phyloP scores from a whole-genome alignment of 2,113 vertebrate species.

The Myiopsitta monachus region DNA sequence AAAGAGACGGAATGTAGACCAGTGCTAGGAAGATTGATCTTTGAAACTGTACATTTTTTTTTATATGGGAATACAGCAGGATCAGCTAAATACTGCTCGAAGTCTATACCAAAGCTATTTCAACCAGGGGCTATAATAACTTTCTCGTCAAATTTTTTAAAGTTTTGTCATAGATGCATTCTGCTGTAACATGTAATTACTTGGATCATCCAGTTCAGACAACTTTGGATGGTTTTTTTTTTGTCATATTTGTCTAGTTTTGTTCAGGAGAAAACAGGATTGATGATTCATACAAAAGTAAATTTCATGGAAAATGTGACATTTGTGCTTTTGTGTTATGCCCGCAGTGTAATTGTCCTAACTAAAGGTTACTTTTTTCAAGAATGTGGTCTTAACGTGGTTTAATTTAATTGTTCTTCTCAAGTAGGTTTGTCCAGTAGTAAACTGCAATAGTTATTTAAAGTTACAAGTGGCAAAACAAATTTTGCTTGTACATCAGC shows the following conservation, averaged over 20 bases:
- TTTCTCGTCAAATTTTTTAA: slow-evolving; percentile 49
- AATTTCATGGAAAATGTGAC: slow-evolving; percentile 63
- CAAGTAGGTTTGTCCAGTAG: not conserved
- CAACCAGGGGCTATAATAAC: slow-evolving; percentile 42
- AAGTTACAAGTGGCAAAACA: not conserved
- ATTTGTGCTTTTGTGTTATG: slow-evolving; percentile 54
- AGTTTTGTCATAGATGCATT: slow-evolving; percentile 55
- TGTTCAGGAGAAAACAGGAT: slow-evolving; percentile 60
- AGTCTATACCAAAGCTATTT: slow-evolving; percentile 37
- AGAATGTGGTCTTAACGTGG: not conserved
- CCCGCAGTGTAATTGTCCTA: slow-evolving; percentile 52
- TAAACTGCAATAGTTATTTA: slow-evolving; percentile 30
- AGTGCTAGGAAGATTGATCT: slow-evolving; percentile 9
- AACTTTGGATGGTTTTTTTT: slow-evolving; percentile 11
- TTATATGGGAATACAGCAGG: not conserved
- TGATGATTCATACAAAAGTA: slow-evolving; percentile 63
- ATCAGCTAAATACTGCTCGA: slow-evolving; percentile 10
- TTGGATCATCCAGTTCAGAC: slow-evolving; percentile 44
- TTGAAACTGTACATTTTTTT: not conserved
- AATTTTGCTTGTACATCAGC: not conserved
- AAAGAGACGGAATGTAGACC: not conserved
- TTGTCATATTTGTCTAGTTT: slow-evolving; percentile 26
- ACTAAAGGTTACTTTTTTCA: slow-evolving; percentile 48
- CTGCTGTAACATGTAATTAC: slow-evolving; percentile 64
- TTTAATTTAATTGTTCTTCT: slow-evolving; percentile 46